Base-by-base conservation (phyloP, 2,888 invertebrate species). In the Drosophila demipolita region DNA sequence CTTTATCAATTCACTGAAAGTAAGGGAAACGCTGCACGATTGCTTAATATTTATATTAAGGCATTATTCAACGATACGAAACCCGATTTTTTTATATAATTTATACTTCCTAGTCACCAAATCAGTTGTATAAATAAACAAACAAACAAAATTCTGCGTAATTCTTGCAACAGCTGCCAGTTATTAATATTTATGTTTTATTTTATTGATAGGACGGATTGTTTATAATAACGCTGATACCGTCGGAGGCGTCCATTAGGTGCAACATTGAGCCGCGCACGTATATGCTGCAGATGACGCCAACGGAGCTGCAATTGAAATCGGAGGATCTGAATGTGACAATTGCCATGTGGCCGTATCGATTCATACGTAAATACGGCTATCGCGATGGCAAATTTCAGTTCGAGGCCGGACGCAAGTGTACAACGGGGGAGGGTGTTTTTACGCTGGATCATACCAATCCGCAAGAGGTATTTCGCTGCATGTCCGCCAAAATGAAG, bases 371-470 rank as follows among this genome's bases (percentile, higher is more conserved):
- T 72, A 94, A 96, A 72, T 97, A 97, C 92, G 97, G 97, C n/a
- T 97, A 97, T 87, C 95, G 96, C 81, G 96, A 96, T 91, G 97
- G 97, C 49, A 97, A 96, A 92, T 97, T 97, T 90, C 97, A 97
- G 40, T 97, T 97, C 92, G 97, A 97, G 94, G 97, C 97, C 26
- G 97, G 97, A 0, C 94, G 97, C 68, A 97, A 97, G 93, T 97
- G 97, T 93, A 96, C 96, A 80, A 97, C 97, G 1, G 97, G 97
- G 0, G 97, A 97, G 93, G 97, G 97, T 1, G 95, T 95, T 6
- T 97, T 97, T 87, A 96, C 95, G 66, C 93, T 97, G 70, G 97
- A 97, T 90, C 96, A 97, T 91, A 95, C 95, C 49, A 97, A 97
- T 91, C 96, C 97, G 75, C 96, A 96, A 80, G 97, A 97, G 92